A percentile compares a stretch with the other conserved stretches of the same genome.
Evolutionary conservation across 2,888 invertebrate genomes (phyloP).

Genomic region (Tetragonula carbonaria): DNA sequence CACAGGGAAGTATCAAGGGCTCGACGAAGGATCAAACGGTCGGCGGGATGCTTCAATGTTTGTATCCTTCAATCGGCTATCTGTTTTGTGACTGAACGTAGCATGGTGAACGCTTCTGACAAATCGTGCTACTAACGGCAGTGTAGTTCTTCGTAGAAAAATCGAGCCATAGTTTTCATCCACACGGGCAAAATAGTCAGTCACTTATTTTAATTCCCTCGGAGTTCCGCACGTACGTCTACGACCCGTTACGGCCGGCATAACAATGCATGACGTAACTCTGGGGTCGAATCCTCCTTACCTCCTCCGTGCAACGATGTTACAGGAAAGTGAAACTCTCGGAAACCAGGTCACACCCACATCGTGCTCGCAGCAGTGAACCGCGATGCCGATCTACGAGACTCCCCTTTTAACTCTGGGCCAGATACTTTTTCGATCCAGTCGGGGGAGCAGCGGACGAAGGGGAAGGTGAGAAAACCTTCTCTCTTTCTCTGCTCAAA

Average conservation of each 20-base stretch:
- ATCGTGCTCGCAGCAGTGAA: slow-evolving; percentile 77
- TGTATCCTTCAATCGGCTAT: slow-evolving; percentile 26
- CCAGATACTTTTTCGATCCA: slow-evolving; percentile 60
- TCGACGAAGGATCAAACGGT: slow-evolving; percentile 26
- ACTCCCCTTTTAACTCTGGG: slow-evolving; percentile 63
- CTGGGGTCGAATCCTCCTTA: slow-evolving; percentile 82
- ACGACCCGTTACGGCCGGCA: slow-evolving; percentile 79
- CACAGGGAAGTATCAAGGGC: slow-evolving; percentile 2
- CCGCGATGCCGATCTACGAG: slow-evolving; percentile 71
- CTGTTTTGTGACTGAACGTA: slow-evolving; percentile 34
- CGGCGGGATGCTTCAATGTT: slow-evolving; percentile 1
- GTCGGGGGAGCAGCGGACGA: slow-evolving; percentile 17
- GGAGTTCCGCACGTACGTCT: slow-evolving; percentile 78
- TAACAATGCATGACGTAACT: slow-evolving; percentile 82
- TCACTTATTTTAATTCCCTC: slow-evolving; percentile 76
- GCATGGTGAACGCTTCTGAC: slow-evolving; percentile 11
- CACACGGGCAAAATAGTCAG: slow-evolving; percentile 44
- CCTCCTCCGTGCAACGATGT: slow-evolving; percentile 78
- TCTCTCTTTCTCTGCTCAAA: slow-evolving; percentile 1
- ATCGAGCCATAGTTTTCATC: slow-evolving; percentile 18
- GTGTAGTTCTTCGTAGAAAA: not conserved
- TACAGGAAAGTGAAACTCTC: slow-evolving; percentile 84
- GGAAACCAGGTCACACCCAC: slow-evolving; percentile 84
- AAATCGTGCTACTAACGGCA: not conserved
- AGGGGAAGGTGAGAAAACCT: slow-evolving; percentile 15